A percentile compares a stretch with the other conserved stretches of the same genome.
phyloP scores from a whole-genome alignment of 2,113 vertebrate species.

The Nyctereutes procyonoides region DNA sequence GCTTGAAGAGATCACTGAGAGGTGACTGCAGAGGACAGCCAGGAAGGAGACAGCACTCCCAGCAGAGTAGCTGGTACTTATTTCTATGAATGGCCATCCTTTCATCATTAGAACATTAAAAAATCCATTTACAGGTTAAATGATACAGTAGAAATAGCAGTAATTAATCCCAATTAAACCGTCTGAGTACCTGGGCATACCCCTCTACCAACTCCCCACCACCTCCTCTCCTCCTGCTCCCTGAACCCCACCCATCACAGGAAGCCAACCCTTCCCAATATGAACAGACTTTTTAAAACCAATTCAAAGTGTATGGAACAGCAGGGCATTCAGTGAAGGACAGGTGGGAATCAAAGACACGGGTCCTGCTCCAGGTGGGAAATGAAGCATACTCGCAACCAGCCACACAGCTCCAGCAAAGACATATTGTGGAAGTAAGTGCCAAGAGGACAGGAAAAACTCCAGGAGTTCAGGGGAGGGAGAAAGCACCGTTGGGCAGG shows the following conservation, averaged over 20 bases:
- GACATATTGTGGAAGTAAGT: neutral
- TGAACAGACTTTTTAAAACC: neutral
- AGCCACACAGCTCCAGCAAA: neutral
- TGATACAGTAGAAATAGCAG: slow-evolving; percentile 41
- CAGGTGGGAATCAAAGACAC: neutral
- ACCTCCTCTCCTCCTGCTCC: neutral
- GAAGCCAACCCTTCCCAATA: neutral
- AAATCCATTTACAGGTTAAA: slow-evolving; percentile 48
- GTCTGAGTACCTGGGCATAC: neutral
- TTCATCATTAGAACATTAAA: slow-evolving; percentile 49
- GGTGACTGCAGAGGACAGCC: neutral
- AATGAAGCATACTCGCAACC: rapidly evolving
- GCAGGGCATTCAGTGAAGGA: neutral
- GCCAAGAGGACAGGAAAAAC: neutral
- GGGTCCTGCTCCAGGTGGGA: neutral
- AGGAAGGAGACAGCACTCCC: neutral
- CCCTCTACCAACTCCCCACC: neutral
- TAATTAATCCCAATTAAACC: slow-evolving; percentile 61
- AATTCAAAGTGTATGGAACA: neutral
- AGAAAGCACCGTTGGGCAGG: neutral
- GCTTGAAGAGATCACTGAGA: neutral
- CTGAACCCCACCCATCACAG: neutral
- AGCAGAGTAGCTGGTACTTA: neutral
- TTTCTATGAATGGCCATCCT: slow-evolving; percentile 49
- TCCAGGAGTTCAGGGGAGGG: neutral